Percentiles rank a stretch among this genome's conserved stretches.
Evolutionary conservation across 2,888 invertebrate species (phyloP).

Genomic region (Xylocampa areola): DNA sequence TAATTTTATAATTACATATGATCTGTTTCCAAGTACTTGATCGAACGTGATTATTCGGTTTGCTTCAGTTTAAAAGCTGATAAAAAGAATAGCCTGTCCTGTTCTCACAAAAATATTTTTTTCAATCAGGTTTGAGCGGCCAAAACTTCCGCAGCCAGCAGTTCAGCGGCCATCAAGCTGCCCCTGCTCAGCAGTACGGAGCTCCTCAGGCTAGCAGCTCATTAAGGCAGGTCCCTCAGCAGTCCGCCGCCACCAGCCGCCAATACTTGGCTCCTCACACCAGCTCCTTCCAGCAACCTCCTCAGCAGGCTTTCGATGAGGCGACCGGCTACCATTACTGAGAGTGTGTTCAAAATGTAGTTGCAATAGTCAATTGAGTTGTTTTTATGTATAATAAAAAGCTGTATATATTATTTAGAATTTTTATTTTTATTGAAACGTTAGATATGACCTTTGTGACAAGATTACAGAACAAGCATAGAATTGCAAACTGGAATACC

Average conservation of each 20-base stretch:
- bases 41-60: no score
- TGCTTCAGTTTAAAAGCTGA: no score
- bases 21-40: no score
- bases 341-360: conserved; percentile 34
- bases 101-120: neutral
- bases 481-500: no score
- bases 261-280: conserved; percentile 79
- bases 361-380: conserved; percentile 55
- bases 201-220: conserved; percentile 24
- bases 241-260: conserved; percentile 70
- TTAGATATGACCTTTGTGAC: no score
- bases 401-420: conserved; percentile 43
- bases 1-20: no score
- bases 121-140: conserved; percentile 51
- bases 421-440: no score
- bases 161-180: conserved; percentile 7
- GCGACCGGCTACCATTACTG: conserved; percentile 82
- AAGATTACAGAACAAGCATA: no score
- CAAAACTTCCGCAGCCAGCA: conserved; percentile 46
- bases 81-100: no score
- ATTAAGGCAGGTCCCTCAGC: conserved; percentile 39
- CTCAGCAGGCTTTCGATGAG: conserved; percentile 83
- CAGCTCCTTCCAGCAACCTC: conserved; percentile 67
- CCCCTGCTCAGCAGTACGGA: conserved; percentile 41
- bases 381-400: conserved; percentile 58